These are phyloP conservation scores for Dufourea novaeangliae DNA, from an alignment of 1,140 invertebrate genomes.

Conservation along the genomic window DNA sequence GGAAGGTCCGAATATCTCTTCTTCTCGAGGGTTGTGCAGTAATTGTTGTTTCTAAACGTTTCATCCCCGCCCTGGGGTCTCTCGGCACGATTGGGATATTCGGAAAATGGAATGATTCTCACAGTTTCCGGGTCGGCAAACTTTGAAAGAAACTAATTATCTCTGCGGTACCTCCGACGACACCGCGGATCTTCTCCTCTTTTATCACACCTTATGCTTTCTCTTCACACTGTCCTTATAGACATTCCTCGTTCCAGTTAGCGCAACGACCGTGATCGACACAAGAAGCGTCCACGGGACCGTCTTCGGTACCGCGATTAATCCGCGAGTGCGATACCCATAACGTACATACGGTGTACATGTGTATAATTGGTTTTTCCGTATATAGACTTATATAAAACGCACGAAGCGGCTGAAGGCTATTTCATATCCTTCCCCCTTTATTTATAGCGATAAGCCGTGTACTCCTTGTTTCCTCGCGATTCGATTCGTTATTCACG, in stretches of 20 bases:
- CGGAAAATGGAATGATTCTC: constrained; percentile 7
- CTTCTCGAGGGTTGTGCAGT: neutral
- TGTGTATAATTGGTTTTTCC: constrained; percentile 56
- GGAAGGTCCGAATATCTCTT: neutral
- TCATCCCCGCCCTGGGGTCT: neutral
- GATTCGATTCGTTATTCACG: constrained; percentile 16
- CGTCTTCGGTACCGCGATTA: constrained; percentile 5
- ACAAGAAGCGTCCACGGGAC: constrained; percentile 23
- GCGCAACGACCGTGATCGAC: neutral
- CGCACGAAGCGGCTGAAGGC: constrained; percentile 64
- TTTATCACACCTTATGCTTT: neutral
- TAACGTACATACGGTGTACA: constrained; percentile 56
- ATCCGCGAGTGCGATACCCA: constrained; percentile 52
- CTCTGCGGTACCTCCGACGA: constrained; percentile 25
- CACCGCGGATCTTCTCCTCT: constrained; percentile 17
- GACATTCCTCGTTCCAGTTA: neutral
- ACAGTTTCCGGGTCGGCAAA: constrained; percentile 16
- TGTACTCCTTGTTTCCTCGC: constrained; percentile 29
- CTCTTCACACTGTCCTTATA: neutral
- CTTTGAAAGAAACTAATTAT: constrained; percentile 41
- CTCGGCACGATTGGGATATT: constrained; percentile 35
- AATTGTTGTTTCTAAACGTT: neutral
- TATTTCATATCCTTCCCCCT: constrained; percentile 45
- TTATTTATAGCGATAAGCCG: constrained; percentile 62
- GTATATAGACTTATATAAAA: constrained; percentile 71